Conservation (phyloP, 2,797 vertebrate genomes). For the Capromys pilorides region DNA sequence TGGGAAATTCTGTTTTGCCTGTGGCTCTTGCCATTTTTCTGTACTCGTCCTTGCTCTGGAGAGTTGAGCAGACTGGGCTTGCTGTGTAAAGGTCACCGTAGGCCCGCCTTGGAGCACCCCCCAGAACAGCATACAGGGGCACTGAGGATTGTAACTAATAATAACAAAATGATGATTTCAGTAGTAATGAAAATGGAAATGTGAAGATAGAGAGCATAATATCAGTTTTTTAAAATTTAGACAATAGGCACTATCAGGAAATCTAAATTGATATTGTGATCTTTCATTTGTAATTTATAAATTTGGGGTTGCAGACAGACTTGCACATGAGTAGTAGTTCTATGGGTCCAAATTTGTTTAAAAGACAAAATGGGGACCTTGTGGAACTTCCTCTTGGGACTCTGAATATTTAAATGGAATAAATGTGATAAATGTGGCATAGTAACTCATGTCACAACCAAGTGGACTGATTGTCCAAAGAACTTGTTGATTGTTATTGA, state of each 20-base stretch:
- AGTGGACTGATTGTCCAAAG: not conserved
- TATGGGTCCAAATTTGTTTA: no score
- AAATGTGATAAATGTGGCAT: not conserved
- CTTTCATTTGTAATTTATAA: not conserved
- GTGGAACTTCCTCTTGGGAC: no score
- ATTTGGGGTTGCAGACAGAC: not conserved
- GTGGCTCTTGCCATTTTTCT: no score
- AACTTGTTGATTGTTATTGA: not conserved
- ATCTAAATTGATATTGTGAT: not conserved
- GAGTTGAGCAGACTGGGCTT: no score
- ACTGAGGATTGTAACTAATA: not conserved
- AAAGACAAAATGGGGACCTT: no score
- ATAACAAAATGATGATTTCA: not conserved
- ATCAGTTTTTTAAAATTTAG: not conserved
- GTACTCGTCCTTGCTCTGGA: no score
- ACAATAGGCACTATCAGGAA: not conserved
- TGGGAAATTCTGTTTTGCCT: not conserved
- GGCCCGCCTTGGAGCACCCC: no score
- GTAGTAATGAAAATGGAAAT: not conserved
- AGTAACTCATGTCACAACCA: not conserved
- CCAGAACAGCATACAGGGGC: no score
- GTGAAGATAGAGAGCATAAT: not conserved
- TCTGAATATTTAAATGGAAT: not conserved
- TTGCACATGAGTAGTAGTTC: no score
- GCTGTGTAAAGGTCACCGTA: no score